phyloP scores from a whole-genome alignment of 2,888 invertebrate genomes.

The Catocala nupta region DNA sequence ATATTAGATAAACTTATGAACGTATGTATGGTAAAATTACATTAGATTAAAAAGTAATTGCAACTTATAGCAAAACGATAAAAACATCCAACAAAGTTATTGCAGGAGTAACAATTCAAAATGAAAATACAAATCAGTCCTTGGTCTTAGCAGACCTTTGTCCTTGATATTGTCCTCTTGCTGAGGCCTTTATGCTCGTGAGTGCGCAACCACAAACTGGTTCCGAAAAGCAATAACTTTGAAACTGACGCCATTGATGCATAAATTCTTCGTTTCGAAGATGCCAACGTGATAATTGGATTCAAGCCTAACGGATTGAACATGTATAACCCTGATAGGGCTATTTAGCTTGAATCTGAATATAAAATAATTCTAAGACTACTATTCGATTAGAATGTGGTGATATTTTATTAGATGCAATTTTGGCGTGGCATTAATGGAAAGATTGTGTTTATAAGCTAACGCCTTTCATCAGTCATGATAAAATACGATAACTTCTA shows the following conservation, averaged over 20 bases:
- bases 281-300: conserved; percentile 56
- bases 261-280: conserved; percentile 58
- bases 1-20: neutral
- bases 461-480: neutral
- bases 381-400: conserved; percentile 5
- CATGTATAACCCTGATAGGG: conserved; percentile 13
- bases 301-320: conserved; percentile 32
- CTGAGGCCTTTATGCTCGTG: conserved; percentile 35
- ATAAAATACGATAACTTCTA: neutral
- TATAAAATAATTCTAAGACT: conserved; percentile 17
- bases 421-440: neutral
- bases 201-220: conserved; percentile 53
- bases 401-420: conserved; percentile 11
- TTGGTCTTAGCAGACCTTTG: conserved; percentile 30
- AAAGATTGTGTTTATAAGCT: conserved; percentile 6
- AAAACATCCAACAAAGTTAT: neutral
- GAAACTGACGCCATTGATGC: conserved; percentile 60
- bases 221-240: conserved; percentile 59
- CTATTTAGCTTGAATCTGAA: conserved; percentile 6
- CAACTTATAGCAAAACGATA: neutral
- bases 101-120: neutral
- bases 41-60: neutral
- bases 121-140: conserved; percentile 13
- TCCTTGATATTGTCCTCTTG: conserved; percentile 54
- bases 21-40: no score